A percentile compares a stretch with the other conserved stretches of the same genome.
phyloP scores from a whole-genome alignment of 2,888 invertebrate species.

The Drosophila parthenogenetica region DNA sequence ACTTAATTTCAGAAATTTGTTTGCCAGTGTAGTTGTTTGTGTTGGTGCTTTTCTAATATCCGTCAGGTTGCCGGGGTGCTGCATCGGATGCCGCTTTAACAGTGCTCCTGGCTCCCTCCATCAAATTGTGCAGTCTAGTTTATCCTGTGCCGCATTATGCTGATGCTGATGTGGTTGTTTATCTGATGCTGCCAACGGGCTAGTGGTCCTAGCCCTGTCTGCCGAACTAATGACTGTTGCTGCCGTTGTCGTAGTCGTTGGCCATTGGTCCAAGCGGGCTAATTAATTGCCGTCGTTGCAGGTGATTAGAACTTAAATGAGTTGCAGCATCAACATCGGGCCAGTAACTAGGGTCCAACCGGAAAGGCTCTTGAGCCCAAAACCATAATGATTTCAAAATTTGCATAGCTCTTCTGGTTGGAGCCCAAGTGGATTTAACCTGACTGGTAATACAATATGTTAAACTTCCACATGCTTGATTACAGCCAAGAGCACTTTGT shows the following conservation, averaged over 20 bases:
- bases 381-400: constrained; percentile 51
- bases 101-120: constrained; percentile 36
- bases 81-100: constrained; percentile 71
- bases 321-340: constrained; percentile 52
- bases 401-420: constrained; percentile 6
- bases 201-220: constrained; percentile 36
- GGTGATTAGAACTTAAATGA: constrained; percentile 79
- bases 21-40: constrained; percentile 14
- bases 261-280: constrained; percentile 50
- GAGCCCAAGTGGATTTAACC: constrained; percentile 19
- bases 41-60: constrained; percentile 62
- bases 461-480: constrained; percentile 16
- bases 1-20: too few species aligned
- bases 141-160: constrained; percentile 64
- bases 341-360: constrained; percentile 16
- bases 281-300: constrained; percentile 78
- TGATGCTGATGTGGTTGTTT: constrained; percentile 63
- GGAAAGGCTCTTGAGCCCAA: constrained; percentile 24
- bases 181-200: constrained; percentile 59
- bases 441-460: constrained; percentile 36
- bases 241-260: constrained; percentile 51
- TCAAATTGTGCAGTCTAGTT: constrained; percentile 16
- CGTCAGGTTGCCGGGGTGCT: constrained; percentile 39
- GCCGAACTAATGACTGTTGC: constrained; percentile 72
- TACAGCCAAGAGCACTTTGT: constrained; percentile 10